Conservation (phyloP, 2,113 vertebrate species). For the Trachemys scripta region DNA sequence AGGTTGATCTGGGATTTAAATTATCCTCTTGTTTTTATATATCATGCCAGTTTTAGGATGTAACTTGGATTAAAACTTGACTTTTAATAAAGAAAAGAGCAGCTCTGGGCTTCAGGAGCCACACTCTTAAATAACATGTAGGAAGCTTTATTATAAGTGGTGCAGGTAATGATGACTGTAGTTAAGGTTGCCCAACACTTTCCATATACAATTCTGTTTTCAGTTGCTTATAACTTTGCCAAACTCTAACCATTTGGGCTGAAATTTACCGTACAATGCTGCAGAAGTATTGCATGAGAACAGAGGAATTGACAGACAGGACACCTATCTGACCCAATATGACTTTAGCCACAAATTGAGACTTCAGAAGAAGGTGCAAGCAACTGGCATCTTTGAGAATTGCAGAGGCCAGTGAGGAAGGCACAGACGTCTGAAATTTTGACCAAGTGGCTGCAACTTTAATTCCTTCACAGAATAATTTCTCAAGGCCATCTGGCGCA, state of each 20-base stretch:
- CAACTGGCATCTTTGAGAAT: not conserved
- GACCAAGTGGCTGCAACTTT: not conserved
- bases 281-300: not conserved
- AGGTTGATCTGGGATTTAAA: not conserved
- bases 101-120: not conserved
- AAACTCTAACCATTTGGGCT: not conserved
- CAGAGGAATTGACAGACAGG: not conserved
- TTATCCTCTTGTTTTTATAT: not conserved
- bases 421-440: not conserved
- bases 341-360: not conserved
- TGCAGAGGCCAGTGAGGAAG: not conserved
- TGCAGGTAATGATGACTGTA: not conserved
- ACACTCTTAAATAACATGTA: not conserved
- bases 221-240: not conserved
- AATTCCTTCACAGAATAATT: not conserved
- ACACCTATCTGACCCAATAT: not conserved
- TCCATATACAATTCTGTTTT: not conserved
- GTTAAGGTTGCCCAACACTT: not conserved
- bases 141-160: not conserved
- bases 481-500: not conserved
- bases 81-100: not conserved
- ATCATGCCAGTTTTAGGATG: not conserved
- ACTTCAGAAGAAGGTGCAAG: not conserved
- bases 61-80: not conserved
- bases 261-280: not conserved